These are phyloP conservation scores for Delichon dasypus DNA, from an alignment of 2,797 vertebrate species.

Conservation along the genomic window DNA sequence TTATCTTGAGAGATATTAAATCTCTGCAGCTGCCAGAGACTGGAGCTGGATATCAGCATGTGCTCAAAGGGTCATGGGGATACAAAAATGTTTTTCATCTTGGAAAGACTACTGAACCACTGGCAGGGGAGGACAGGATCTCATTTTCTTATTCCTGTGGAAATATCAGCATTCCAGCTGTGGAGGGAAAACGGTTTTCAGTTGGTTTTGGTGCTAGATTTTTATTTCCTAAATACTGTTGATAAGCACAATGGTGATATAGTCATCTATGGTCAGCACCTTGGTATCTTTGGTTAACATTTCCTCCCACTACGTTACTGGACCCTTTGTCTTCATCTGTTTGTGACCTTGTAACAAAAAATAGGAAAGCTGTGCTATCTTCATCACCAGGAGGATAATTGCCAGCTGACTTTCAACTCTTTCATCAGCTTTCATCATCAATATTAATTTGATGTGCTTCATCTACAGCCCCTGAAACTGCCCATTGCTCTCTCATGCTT, in stretches of 20 bases:
- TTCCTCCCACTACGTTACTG: not conserved
- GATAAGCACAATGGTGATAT: not conserved
- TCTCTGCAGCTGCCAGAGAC: not conserved
- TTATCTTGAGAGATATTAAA: not conserved
- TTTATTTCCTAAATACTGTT: not conserved
- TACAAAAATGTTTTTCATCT: not conserved
- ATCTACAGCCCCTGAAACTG: not conserved
- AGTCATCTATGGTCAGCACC: not conserved
- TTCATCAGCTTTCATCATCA: not conserved
- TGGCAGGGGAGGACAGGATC: not conserved
- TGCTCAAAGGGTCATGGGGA: not conserved
- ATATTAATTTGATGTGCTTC: not conserved
- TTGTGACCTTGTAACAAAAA: not conserved
- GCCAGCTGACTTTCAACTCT: not conserved
- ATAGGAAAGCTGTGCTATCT: not conserved
- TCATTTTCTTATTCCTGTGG: not conserved
- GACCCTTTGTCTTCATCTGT: not conserved
- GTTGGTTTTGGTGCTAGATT: not conserved
- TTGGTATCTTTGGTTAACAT: not conserved
- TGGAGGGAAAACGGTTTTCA: not conserved
- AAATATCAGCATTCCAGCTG: not conserved
- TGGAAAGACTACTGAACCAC: not conserved
- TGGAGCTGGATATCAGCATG: not conserved
- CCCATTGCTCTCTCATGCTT: not conserved
- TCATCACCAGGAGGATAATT: not conserved